phyloP scores from a whole-genome alignment of 2,888 invertebrate genomes.

The Dysmachus trigonus region DNA sequence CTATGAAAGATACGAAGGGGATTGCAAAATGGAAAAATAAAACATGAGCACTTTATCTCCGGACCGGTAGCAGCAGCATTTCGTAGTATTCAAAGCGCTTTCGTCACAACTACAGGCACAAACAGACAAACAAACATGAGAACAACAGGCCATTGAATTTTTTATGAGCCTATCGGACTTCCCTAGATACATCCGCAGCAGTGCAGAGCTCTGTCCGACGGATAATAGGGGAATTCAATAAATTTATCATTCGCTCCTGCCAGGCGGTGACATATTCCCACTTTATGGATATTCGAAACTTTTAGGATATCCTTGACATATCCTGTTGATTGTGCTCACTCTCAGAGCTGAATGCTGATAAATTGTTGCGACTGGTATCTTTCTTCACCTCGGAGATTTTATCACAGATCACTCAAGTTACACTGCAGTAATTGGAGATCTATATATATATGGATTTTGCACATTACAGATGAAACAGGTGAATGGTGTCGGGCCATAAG shows the following conservation, averaged over 20 bases:
- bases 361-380: slow-evolving; percentile 37
- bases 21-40: not conserved
- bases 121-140: slow-evolving; percentile 35
- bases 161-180: slow-evolving; percentile 5
- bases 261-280: slow-evolving; percentile 24
- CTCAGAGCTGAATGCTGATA: slow-evolving; percentile 42
- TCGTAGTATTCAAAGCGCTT: not conserved
- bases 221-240: slow-evolving; percentile 3
- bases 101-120: not conserved
- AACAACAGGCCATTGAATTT: slow-evolving; percentile 35
- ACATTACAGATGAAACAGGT: not conserved
- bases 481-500: not conserved
- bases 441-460: not conserved
- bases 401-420: not conserved
- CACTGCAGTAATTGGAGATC: not conserved
- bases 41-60: slow-evolving; percentile 10
- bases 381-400: not conserved
- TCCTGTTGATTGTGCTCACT: slow-evolving; percentile 57
- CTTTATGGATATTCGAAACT: slow-evolving; percentile 15
- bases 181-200: slow-evolving; percentile 29
- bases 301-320: slow-evolving; percentile 63
- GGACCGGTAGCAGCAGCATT: not conserved
- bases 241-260: slow-evolving; percentile 26
- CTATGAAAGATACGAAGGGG: not conserved
- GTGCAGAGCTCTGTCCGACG: not conserved